These are phyloP conservation scores for Nothobranchius kuhntae DNA, from an alignment of 2,113 vertebrate species.

Conservation along the genomic window DNA sequence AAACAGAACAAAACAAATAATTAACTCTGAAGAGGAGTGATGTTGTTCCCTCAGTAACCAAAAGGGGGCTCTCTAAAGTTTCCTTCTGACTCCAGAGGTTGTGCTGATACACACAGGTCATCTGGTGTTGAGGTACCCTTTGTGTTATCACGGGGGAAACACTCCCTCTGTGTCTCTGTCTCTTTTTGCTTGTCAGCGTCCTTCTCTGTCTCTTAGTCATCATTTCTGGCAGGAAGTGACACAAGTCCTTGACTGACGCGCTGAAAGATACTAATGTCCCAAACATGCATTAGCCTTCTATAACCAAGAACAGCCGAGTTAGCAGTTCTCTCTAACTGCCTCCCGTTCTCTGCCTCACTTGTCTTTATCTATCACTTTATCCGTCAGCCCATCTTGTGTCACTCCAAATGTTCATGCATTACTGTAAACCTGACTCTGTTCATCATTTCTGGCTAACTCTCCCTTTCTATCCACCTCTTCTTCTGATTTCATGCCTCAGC, in stretches of 20 bases:
- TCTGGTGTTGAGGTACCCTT: neutral
- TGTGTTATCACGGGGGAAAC: conserved; percentile 10
- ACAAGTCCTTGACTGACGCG: conserved; percentile 37
- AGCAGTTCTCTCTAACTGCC: conserved; percentile 26
- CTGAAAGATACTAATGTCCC: conserved; percentile 33
- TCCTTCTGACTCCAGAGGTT: neutral
- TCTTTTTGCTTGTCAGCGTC: conserved; percentile 27
- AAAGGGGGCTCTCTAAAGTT: conserved; percentile 33
- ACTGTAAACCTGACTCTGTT: conserved; percentile 8
- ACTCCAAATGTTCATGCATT: conserved; percentile 11
- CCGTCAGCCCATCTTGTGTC: conserved; percentile 25
- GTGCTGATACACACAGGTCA: neutral
- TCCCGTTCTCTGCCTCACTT: conserved; percentile 16
- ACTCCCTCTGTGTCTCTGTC: conserved; percentile 12
- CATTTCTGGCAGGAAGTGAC: conserved; percentile 48
- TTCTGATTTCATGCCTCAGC: conserved; percentile 54
- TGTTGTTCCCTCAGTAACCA: conserved; percentile 21
- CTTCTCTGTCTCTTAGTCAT: conserved; percentile 33
- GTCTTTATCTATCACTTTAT: conserved; percentile 34
- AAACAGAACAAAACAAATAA: neutral
- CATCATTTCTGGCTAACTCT: conserved; percentile 24
- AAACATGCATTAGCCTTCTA: conserved; percentile 33
- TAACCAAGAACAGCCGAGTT: conserved; percentile 31
- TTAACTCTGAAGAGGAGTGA: neutral
- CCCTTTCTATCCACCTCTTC: conserved; percentile 1